Conservation (phyloP, 2,113 vertebrate genomes). For the Pedionomus torquatus region DNA sequence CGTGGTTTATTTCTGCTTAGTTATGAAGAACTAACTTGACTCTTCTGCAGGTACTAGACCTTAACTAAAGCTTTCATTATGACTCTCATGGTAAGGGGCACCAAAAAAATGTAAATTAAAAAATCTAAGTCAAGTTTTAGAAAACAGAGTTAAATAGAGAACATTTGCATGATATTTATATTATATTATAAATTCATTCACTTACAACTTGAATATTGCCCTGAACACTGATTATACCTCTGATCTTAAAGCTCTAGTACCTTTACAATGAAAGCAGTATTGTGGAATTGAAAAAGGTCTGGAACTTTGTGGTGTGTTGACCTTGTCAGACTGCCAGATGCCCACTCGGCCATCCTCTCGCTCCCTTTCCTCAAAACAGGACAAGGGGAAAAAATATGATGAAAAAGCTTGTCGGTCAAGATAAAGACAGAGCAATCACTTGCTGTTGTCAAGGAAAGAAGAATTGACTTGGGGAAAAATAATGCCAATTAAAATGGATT, state of each 20-base stretch:
- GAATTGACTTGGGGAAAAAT: not conserved
- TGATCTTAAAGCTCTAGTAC: not conserved
- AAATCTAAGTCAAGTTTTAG: not conserved
- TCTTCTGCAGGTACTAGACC: not conserved
- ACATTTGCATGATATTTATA: not conserved
- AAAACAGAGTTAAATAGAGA: not conserved
- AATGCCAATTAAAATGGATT: not conserved
- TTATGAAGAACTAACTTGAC: not conserved
- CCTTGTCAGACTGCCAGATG: not conserved
- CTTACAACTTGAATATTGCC: not conserved
- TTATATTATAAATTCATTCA: not conserved
- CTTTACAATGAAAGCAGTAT: not conserved
- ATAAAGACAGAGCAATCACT: not conserved
- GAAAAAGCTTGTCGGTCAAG: not conserved
- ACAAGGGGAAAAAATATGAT: not conserved
- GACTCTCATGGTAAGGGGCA: not conserved
- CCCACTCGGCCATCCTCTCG: not conserved
- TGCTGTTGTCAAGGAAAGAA: not conserved
- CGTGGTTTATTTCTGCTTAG: not conserved
- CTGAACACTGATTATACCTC: not conserved
- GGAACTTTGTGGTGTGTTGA: not conserved
- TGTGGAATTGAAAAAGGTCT: not conserved
- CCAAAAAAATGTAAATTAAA: not conserved
- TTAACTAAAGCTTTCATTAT: not conserved
- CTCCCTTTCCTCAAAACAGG: not conserved